Evolutionary conservation across 1,140 invertebrate species (phyloP).

Genomic region (Drosophila tropicalis): DNA sequence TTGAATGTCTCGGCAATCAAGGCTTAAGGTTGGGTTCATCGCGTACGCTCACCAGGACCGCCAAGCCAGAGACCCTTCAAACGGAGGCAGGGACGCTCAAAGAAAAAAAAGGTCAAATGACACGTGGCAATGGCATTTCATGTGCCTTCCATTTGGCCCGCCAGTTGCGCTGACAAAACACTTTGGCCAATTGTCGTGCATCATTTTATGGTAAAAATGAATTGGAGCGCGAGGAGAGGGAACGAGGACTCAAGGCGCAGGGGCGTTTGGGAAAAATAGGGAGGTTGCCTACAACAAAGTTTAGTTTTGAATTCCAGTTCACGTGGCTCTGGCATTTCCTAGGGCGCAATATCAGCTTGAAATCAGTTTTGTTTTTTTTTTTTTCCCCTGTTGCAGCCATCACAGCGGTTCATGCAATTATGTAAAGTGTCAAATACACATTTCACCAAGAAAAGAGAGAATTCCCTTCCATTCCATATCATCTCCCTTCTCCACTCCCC

Average conservation of each 20-base stretch:
- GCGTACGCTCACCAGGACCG: constrained; percentile 35
- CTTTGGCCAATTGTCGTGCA: constrained; percentile 18
- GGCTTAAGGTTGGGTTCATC: constrained; percentile 66
- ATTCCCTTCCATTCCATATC: background rate
- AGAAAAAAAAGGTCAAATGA: constrained; percentile 64
- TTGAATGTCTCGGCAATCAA: constrained; percentile 68
- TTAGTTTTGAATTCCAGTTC: constrained; percentile 36
- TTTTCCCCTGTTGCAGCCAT: background rate
- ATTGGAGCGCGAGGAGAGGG: background rate
- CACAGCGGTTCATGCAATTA: constrained; percentile 36
- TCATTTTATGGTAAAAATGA: constrained; percentile 10
- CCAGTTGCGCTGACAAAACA: constrained; percentile 9
- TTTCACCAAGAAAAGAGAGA: constrained; percentile 18
- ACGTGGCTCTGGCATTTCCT: constrained; percentile 55
- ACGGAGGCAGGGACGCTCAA: background rate
- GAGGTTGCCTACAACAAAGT: background rate
- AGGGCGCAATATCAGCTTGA: constrained; percentile 38
- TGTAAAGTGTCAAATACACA: constrained; percentile 46
- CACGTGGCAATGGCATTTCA: constrained; percentile 67
- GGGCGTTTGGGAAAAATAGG: background rate
- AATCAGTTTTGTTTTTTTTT: constrained; percentile 25
- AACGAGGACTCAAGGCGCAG: background rate
- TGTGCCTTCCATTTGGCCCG: background rate
- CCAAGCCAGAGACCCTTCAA: background rate
- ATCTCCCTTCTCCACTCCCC: background rate